Evolutionary conservation across 2,797 vertebrate species (phyloP).

Genomic region (Naso thynnoides): DNA sequence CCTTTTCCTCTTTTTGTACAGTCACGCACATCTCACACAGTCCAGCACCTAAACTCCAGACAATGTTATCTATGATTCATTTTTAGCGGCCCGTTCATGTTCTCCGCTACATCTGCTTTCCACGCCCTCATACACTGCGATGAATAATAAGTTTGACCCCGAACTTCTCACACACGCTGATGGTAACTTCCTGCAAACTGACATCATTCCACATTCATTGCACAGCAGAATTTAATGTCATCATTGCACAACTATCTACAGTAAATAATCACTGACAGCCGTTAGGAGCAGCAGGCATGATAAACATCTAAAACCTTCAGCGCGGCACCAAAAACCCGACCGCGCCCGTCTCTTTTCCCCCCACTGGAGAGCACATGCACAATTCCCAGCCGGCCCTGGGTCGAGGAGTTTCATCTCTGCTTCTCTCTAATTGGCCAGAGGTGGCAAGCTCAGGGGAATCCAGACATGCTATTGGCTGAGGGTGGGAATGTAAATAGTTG

Average conservation of each 20-base stretch:
- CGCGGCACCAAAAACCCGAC: conserved; percentile 56
- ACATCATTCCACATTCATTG: neutral
- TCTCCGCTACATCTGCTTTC: conserved; percentile 17
- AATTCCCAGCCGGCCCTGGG: conserved; percentile 65
- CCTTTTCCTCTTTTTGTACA: conserved; percentile 2
- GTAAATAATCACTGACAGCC: conserved; percentile 47
- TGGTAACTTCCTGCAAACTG: neutral
- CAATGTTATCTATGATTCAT: conserved; percentile 18
- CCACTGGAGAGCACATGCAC: conserved; percentile 53
- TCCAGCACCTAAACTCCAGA: neutral
- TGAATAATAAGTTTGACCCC: neutral
- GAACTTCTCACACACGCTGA: conserved; percentile 10
- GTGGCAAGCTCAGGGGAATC: conserved; percentile 52
- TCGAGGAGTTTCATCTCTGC: conserved; percentile 54
- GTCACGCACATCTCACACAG: neutral
- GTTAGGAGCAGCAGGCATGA: conserved; percentile 57
- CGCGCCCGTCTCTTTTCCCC: conserved; percentile 52
- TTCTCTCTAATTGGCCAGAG: conserved; percentile 62
- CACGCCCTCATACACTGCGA: neutral
- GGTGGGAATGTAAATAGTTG: conserved; percentile 77
- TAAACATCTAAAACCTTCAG: conserved; percentile 74
- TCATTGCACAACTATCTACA: conserved; percentile 28
- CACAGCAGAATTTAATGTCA: conserved; percentile 17
- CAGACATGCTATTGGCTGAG: conserved; percentile 56
- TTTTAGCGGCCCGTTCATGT: neutral